phyloP scores from a whole-genome alignment of 2,113 vertebrate species.

The Planiliza haematocheilus region DNA sequence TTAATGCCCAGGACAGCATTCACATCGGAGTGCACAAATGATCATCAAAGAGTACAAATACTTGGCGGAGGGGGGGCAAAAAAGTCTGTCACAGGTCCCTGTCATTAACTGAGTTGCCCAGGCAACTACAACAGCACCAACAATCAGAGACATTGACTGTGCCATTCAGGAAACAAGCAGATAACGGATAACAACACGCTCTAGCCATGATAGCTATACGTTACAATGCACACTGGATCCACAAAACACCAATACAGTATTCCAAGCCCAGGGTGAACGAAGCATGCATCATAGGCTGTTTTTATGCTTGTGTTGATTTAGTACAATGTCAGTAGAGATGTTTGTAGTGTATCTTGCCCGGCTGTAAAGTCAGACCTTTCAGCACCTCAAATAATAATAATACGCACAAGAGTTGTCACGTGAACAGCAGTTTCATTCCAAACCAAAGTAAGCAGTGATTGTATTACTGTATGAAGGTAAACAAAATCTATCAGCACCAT shows the following conservation, averaged over 20 bases:
- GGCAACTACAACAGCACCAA: conserved; percentile 60
- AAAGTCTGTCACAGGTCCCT: conserved; percentile 42
- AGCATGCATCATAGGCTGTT: background rate
- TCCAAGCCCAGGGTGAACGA: conserved; percentile 3
- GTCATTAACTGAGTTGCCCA: conserved; percentile 71
- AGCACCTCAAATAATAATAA: background rate
- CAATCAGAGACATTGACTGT: conserved; percentile 58
- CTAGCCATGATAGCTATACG: conserved; percentile 30
- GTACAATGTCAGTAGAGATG: background rate
- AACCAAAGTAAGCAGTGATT: conserved; percentile 14
- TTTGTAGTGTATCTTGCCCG: background rate
- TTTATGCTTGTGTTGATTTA: background rate
- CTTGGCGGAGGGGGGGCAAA: background rate
- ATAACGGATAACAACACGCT: conserved; percentile 42
- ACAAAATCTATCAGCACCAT: conserved; percentile 26
- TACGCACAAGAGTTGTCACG: background rate
- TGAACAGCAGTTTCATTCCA: background rate
- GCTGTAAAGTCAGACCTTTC: background rate
- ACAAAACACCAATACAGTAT: background rate
- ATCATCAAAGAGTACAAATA: conserved; percentile 65
- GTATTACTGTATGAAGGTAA: conserved; percentile 3
- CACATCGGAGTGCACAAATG: conserved; percentile 60
- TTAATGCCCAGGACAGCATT: conserved; percentile 56
- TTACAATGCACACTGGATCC: conserved; percentile 17
- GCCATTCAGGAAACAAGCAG: conserved; percentile 43